Base-by-base conservation (phyloP, 1,140 invertebrate species). In the Muscidifurax raptorellus region DNA sequence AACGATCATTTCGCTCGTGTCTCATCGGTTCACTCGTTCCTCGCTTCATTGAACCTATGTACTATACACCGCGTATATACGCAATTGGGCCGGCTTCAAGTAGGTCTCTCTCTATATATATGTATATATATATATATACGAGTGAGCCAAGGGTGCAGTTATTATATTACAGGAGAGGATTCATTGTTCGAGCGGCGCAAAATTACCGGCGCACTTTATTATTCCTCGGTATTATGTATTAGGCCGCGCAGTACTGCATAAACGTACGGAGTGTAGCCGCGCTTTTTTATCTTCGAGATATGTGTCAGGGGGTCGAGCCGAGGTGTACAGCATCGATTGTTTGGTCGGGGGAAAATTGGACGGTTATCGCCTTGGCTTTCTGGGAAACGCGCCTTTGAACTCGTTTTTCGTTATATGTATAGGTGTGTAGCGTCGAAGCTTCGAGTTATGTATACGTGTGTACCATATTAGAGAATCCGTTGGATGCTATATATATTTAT, bases 1-100 rank as follows among this genome's bases (percentile, higher is more conserved):
- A 18, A n/a, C 52, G 52, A 59, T n/a, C 52, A 7, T 59, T 59
- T 59, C 52, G 32, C 32, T 36, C 32, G 32, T 36, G 32, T 36
- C 32, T 36, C 32, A 22, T 22, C 18, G 15, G 52, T 59, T 59
- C 52, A 6, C 18, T 59, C 52, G 52, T 59, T 59, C 52, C 22
- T 6, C 52, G 52, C 52, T 59, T 59, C 52, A 59, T 59, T 59
- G 52, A 59, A 59, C 52, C 22, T 22, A 22, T 59, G 52, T n/a
- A 59, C 22, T 59, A 15, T 59, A 2, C 2, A 2, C 4, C 0
- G 5, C 15, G 18, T 6, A 27, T 27, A 7, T 13, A 9, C 27
- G 2, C 66, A 18, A 69, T 74, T 74, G 71, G 71, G 71, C 71
- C 71, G 71, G 27, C 32, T 32, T 74, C 32, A 36, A 74, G 71